Evolutionary conservation across 2,113 vertebrate species (phyloP).

Genomic region (Sander vitreus): DNA sequence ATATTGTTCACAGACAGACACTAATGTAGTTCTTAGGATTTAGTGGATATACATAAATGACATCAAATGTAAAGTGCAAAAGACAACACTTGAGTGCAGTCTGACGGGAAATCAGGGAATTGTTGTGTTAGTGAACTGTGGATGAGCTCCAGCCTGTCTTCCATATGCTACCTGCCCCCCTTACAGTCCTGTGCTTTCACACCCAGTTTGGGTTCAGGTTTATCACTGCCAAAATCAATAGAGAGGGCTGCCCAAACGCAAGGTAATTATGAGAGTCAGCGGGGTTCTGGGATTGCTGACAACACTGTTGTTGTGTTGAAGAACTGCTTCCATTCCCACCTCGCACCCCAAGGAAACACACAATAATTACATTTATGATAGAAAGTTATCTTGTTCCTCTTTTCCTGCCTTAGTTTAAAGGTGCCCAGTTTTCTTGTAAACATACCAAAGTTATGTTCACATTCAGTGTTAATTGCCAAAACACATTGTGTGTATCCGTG

Average conservation of each 20-base stretch:
- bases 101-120: background rate
- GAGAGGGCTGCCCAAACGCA: slow-evolving; percentile 25
- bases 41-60: background rate
- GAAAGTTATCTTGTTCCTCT: background rate
- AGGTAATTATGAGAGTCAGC: slow-evolving; percentile 60
- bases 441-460: background rate
- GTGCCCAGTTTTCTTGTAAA: background rate
- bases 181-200: slow-evolving; percentile 32
- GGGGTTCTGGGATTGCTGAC: slow-evolving; percentile 43
- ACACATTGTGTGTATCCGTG: background rate
- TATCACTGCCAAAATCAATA: slow-evolving; percentile 42
- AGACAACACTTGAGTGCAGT: background rate
- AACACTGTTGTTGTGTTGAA: slow-evolving; percentile 21
- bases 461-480: background rate
- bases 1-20: background rate
- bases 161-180: slow-evolving; percentile 42
- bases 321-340: slow-evolving; percentile 25
- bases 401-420: background rate
- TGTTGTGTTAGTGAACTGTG: slow-evolving; percentile 1
- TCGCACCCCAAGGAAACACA: background rate
- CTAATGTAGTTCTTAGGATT: background rate
- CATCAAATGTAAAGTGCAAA: background rate
- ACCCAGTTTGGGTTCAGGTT: slow-evolving; percentile 42
- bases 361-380: slow-evolving; percentile 4
- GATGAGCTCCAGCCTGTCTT: slow-evolving; percentile 3